Evolutionary conservation across 2,113 vertebrate genomes (phyloP).

Genomic region (Sebastes schlegelii): DNA sequence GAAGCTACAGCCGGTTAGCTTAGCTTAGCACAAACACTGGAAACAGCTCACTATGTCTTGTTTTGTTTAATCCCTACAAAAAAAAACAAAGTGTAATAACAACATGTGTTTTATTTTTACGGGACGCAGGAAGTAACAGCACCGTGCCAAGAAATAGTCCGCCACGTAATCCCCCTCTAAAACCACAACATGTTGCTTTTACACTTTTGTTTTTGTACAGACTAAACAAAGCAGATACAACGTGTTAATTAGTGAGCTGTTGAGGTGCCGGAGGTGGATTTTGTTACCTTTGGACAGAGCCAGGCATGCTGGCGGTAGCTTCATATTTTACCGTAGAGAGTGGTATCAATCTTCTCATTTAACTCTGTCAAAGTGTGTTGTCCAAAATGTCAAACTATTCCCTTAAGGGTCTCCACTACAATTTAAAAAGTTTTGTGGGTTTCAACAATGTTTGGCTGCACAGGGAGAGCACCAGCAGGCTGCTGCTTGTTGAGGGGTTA

Average conservation of each 20-base stretch:
- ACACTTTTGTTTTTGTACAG: background rate
- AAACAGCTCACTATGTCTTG: background rate
- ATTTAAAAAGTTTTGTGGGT: background rate
- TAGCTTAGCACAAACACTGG: background rate
- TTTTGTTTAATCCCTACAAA: background rate
- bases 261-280: background rate
- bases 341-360: background rate
- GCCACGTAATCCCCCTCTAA: background rate
- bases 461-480: background rate
- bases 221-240: conserved; percentile 2
- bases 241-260: background rate
- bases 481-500: background rate
- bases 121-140: background rate
- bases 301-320: background rate
- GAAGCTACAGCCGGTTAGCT: background rate
- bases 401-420: background rate
- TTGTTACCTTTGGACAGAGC: background rate
- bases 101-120: background rate
- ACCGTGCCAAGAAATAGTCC: conserved; percentile 1
- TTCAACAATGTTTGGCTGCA: background rate
- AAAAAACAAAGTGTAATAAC: background rate
- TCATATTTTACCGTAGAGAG: background rate
- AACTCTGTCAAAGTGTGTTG: background rate
- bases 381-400: background rate
- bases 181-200: background rate